Evolutionary conservation across 2,113 vertebrate genomes (phyloP), one percentile per base, ranked within the genome.

Genomic region (Pandion haliaetus): DNA sequence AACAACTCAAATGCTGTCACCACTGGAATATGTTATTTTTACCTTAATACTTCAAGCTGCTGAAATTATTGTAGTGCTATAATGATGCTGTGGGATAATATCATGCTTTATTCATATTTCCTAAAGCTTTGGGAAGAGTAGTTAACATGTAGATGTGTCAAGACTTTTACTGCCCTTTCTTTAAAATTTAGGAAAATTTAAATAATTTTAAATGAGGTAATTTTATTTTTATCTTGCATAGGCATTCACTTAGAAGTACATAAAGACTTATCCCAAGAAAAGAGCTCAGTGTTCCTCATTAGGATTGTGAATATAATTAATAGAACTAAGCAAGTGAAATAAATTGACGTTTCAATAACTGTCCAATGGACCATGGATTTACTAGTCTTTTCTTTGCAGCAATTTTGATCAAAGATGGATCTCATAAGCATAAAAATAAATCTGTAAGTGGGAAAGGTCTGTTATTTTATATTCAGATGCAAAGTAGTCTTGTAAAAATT

Each of bases 331-430:
- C 77, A 86, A 89, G 52, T 79, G 71, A 92, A 97, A 91, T 95
- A 79, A 89, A 78, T 31, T 96, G 93, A 94, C 90, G 93, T 97
- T 97, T 98, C 77, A 96, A 82, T 97, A 97, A 94, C 87, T 95
- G 84, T 84, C 80, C 91, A 94, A 69, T 93, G 84, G 86, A 90
- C 96, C 88, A 45, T 93, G 71, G 88, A 97, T 90, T 96, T 97
- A 86, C 71, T 95, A 72, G 86, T 93, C 92, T 96, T 96, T 95
- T 95, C 77, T 97, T 97, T 93, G 78, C 88, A 96, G 84, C 49
- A 93, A 52, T 96, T 96, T 97, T 96, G 83, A 97, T 98, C 92
- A 94, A 95, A 94, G 89, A 79, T 86, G 91, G 45, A 95, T 95
- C 87, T 91, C 94, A 97, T 74, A 98, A 92, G 89, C 11, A 0